A percentile compares a stretch with the other conserved stretches of the same genome.
Evolutionary conservation across 2,113 vertebrate genomes (phyloP).

Genomic region (Nasalis larvatus): DNA sequence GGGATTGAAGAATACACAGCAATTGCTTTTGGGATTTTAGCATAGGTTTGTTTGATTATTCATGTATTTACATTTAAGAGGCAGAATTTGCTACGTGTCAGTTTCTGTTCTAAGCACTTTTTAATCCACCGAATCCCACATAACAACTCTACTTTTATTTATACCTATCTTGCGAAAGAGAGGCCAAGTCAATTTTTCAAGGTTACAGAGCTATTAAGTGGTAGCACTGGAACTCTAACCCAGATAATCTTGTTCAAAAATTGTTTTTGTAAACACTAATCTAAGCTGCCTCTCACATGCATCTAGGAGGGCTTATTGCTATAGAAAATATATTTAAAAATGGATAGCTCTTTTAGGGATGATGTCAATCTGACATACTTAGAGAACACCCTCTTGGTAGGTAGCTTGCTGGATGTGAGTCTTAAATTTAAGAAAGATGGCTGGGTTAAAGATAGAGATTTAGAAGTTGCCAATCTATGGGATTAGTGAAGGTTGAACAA

Average conservation of each 20-base stretch:
- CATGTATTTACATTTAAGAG: not conserved
- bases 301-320: not conserved
- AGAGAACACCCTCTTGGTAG: not conserved
- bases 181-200: not conserved
- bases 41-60: not conserved
- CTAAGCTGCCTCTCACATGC: not conserved
- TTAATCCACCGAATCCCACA: not conserved
- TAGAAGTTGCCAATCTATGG: not conserved
- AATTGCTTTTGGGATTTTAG: not conserved
- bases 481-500: not conserved
- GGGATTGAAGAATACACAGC: not conserved
- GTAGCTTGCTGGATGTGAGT: not conserved
- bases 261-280: not conserved
- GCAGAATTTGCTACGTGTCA: not conserved
- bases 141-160: not conserved
- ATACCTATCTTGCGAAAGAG: not conserved
- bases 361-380: not conserved
- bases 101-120: not conserved
- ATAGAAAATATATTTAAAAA: not conserved
- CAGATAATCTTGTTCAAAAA: not conserved
- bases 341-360: not conserved
- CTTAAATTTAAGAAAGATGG: conserved; percentile 20
- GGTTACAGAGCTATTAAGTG: not conserved
- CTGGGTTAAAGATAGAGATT: not conserved
- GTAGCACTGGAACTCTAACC: not conserved